Conservation (phyloP, 2,113 vertebrate species). For the Colaptes auratus region DNA sequence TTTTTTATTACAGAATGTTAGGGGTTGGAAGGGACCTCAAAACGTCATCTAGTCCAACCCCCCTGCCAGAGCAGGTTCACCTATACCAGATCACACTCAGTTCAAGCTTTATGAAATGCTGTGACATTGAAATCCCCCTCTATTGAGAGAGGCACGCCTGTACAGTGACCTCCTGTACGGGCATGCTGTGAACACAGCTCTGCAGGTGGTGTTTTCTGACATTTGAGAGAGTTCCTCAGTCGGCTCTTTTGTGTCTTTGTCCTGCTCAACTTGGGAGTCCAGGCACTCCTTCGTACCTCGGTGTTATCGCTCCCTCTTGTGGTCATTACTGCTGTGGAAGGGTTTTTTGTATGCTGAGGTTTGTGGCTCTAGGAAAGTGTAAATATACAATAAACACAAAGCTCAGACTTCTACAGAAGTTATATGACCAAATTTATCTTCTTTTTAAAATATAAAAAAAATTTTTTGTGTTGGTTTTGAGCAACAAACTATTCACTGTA, state of each 20-base stretch:
- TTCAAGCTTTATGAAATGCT: background rate
- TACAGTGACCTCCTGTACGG: background rate
- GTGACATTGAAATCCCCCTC: background rate
- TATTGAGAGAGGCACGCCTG: background rate
- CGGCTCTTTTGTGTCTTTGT: background rate
- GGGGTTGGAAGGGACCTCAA: too few species aligned
- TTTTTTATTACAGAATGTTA: too few species aligned
- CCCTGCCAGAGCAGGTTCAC: too few species aligned
- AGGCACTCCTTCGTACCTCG: background rate
- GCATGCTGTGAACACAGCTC: background rate
- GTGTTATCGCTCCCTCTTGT: conserved; percentile 49
- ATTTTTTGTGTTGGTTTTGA: background rate
- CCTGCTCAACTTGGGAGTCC: background rate
- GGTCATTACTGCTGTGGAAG: background rate
- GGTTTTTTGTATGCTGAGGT: background rate
- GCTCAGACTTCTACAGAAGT: background rate
- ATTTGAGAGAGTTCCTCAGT: background rate
- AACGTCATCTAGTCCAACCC: too few species aligned
- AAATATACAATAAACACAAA: background rate
- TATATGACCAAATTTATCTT: background rate
- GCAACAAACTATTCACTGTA: background rate
- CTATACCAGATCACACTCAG: too few species aligned
- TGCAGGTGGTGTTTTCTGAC: background rate
- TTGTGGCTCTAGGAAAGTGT: background rate
- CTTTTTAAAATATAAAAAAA: background rate